These are phyloP conservation scores for Petrolisthes manimaculis DNA, from an alignment of 2,888 invertebrate species.

Conservation along the genomic window DNA sequence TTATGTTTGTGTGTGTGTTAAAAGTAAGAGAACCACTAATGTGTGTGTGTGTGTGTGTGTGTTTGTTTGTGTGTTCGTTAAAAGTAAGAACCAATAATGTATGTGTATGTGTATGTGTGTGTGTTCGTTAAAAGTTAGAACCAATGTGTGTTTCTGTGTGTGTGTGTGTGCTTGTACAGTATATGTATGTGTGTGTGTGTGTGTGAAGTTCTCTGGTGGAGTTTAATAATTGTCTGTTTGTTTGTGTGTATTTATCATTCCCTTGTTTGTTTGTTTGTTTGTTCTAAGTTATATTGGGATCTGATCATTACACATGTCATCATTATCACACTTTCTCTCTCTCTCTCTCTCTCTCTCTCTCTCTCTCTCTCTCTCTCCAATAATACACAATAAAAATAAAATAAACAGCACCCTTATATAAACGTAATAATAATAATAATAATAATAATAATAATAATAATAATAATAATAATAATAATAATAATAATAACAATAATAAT, in stretches of 20 bases:
- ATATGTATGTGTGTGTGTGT: background rate
- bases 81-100: background rate
- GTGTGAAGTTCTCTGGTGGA: no score
- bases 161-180: background rate
- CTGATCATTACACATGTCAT: background rate
- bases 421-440: no score
- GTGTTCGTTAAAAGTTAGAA: background rate
- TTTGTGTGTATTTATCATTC: background rate
- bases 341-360: constrained; percentile 3
- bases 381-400: no score
- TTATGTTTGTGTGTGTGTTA: no score
- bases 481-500: background rate
- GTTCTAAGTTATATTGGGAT: background rate
- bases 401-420: no score
- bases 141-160: background rate
- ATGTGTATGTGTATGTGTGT: constrained; percentile 17
- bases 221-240: no score
- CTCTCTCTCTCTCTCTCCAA: constrained; percentile 6
- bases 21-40: no score
- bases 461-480: background rate
- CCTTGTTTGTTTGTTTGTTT: background rate
- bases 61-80: background rate
- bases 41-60: constrained; percentile 25
- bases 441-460: background rate
- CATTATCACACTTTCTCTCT: background rate